These are phyloP conservation scores for Tenthredo livida DNA, from an alignment of 2,888 invertebrate genomes.

Conservation along the genomic window DNA sequence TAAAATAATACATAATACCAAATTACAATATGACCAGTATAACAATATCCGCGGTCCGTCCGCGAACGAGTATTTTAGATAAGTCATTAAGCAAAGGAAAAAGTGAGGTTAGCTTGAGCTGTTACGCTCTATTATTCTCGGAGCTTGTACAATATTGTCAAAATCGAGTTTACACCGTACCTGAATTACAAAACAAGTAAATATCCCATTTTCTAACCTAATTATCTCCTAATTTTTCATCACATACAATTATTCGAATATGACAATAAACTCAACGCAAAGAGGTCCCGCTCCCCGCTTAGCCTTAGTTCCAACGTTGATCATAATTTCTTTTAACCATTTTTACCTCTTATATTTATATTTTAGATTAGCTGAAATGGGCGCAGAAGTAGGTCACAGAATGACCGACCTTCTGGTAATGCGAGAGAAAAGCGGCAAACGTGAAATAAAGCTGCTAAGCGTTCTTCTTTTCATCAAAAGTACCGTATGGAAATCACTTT, in stretches of 20 bases:
- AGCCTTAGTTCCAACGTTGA: neutral
- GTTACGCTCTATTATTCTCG: constrained; percentile 97
- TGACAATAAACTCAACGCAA: neutral
- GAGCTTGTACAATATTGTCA: constrained; percentile 99
- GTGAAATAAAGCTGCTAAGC: constrained; percentile 96
- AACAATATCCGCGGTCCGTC: constrained; percentile 78
- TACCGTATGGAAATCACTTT: constrained; percentile 98
- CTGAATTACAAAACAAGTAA: constrained; percentile 96
- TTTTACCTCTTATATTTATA: neutral
- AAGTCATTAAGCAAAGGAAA: constrained; percentile 95
- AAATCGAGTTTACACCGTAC: constrained; percentile 95
- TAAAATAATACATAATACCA: neutral
- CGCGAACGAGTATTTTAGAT: constrained; percentile 91
- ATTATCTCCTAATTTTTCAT: neutral
- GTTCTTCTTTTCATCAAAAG: constrained; percentile 97
- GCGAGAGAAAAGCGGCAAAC: constrained; percentile 94
- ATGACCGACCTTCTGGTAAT: constrained; percentile 96
- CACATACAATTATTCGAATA: neutral
- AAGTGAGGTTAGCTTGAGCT: constrained; percentile 94
- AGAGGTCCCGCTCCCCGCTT: neutral
- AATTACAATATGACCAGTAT: constrained; percentile 66
- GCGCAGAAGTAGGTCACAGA: constrained; percentile 96
- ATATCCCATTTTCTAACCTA: constrained; percentile 62
- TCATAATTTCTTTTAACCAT: neutral
- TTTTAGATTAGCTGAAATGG: constrained; percentile 93